Conservation (phyloP, 2,888 invertebrate species). For the Agapetus fuscipes region DNA sequence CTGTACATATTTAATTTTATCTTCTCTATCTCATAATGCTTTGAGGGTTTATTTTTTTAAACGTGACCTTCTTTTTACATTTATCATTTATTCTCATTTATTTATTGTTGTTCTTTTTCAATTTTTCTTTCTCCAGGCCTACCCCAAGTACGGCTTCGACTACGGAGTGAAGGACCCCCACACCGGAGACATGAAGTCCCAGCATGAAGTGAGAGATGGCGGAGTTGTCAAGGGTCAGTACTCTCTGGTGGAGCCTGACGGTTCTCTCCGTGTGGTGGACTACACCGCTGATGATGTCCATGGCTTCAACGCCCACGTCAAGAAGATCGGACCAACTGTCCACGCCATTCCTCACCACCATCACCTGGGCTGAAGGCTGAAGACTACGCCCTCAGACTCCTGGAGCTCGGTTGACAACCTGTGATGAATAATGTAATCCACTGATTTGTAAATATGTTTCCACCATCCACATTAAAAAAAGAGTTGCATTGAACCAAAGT, state of each 20-base stretch:
- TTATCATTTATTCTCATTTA: neutral
- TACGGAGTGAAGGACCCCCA: constrained; percentile 11
- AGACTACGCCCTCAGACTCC: too few relatives aligned
- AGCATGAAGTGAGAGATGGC: constrained; percentile 16
- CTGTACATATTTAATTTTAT: too few relatives aligned
- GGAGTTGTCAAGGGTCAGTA: constrained; percentile 17
- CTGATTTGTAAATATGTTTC: too few relatives aligned
- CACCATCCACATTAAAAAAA: too few relatives aligned
- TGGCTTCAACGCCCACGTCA: constrained; percentile 19
- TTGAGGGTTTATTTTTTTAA: neutral
- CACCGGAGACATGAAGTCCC: constrained; percentile 14
- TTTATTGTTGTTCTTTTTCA: neutral
- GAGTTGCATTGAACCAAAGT: too few relatives aligned
- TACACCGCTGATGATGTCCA: constrained; percentile 19
- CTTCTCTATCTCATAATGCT: too few relatives aligned
- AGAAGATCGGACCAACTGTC: constrained; percentile 18
- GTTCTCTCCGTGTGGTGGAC: constrained; percentile 18
- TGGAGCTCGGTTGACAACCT: too few relatives aligned
- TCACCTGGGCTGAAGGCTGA: too few relatives aligned
- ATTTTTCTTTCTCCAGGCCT: constrained; percentile 1
- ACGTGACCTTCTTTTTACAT: neutral
- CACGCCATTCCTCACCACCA: constrained; percentile 15
- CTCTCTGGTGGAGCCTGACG: constrained; percentile 20
- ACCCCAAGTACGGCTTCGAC: constrained; percentile 9
- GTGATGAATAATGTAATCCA: too few relatives aligned